Evolutionary conservation across 2,888 invertebrate genomes (phyloP).

Genomic region (Oscheius sp.): DNA sequence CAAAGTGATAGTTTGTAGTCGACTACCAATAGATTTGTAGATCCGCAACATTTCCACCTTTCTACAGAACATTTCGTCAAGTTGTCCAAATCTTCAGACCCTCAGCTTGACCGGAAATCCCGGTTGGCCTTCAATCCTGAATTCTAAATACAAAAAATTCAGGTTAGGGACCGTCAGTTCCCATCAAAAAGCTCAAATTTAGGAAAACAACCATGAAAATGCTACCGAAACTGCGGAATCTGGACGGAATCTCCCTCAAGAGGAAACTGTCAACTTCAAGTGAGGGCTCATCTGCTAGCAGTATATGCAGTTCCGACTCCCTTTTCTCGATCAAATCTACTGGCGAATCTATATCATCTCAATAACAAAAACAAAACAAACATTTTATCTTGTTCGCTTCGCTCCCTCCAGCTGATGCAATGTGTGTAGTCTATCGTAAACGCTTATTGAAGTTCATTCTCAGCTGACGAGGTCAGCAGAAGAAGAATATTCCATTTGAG

Average conservation of each 20-base stretch:
- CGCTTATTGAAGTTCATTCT: no score
- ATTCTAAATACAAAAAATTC: conserved; percentile 28
- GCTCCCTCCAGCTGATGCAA: not conserved
- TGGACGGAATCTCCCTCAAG: conserved; percentile 10
- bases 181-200: not conserved
- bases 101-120: conserved; percentile 61
- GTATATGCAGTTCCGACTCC: not conserved
- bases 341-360: not conserved
- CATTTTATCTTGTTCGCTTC: not conserved
- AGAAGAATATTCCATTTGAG: conserved; percentile 1
- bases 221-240: conserved; percentile 18
- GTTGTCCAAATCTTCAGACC: conserved; percentile 60
- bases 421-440: no score
- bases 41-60: conserved; percentile 60
- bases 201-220: conserved; percentile 16
- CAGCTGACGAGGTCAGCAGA: not conserved
- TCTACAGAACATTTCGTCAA: conserved; percentile 48
- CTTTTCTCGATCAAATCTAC: not conserved
- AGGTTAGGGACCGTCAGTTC: conserved; percentile 7
- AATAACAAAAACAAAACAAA: conserved; percentile 1
- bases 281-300: conserved; percentile 1
- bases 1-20: not conserved
- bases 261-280: not conserved
- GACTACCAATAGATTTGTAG: conserved; percentile 38
- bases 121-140: conserved; percentile 53